Percentiles rank a stretch among this genome's conserved stretches.
These are phyloP conservation scores for Limnodromus scolopaceus DNA, from an alignment of 2,797 vertebrate species.

Conservation along the genomic window DNA sequence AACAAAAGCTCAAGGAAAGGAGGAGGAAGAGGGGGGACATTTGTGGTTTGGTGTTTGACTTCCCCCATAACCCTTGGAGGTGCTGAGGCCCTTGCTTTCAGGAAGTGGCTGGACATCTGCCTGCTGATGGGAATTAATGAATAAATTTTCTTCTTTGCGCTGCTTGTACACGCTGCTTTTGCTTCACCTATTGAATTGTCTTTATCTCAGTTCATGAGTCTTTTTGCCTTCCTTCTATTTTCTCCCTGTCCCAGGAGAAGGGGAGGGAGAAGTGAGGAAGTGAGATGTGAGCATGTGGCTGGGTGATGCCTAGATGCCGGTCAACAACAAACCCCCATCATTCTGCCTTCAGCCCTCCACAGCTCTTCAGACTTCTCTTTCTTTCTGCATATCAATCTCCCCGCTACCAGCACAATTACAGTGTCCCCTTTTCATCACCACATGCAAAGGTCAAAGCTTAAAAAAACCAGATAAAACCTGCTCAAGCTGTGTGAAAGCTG, in stretches of 20 bases:
- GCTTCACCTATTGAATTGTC: background rate
- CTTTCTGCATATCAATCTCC: background rate
- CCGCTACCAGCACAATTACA: background rate
- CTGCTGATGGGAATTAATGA: background rate
- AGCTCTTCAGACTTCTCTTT: background rate
- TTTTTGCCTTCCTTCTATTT: background rate
- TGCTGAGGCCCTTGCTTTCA: background rate
- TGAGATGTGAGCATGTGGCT: background rate
- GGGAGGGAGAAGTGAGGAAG: background rate
- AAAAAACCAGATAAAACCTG: background rate
- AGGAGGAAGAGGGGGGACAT: background rate
- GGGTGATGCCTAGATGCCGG: background rate
- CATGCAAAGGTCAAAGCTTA: background rate
- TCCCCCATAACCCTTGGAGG: background rate
- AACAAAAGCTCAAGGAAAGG: background rate
- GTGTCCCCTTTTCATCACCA: background rate
- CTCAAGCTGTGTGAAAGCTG: background rate
- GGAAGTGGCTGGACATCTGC: background rate
- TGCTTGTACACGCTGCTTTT: background rate
- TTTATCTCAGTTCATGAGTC: background rate
- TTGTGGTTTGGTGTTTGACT: background rate
- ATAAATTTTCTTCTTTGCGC: background rate
- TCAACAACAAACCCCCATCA: background rate
- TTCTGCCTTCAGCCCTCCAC: background rate
- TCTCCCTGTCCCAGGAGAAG: background rate